Base-by-base conservation (phyloP, 1,140 invertebrate species). In the Drosophila baimaii region DNA sequence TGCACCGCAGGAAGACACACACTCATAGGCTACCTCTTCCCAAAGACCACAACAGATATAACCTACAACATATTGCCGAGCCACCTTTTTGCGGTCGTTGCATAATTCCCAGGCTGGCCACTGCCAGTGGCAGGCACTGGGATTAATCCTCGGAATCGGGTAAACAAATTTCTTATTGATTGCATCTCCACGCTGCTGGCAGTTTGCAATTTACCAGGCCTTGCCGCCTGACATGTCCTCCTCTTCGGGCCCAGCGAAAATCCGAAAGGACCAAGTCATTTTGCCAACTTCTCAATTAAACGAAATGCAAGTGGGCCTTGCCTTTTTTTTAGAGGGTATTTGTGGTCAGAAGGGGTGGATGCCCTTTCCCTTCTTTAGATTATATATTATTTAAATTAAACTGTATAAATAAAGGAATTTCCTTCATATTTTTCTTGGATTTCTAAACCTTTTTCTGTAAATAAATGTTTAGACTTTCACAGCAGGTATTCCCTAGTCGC, bases 211-310 rank as follows among this genome's bases (percentile, higher is more conserved):
- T 54, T 54, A 31, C 51, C 51, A 54, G 51, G 31, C 19, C n/a
- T n/a, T n/a, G n/a, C n/a, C n/a, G n/a, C n/a, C 29, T n/a, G 51
- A 54, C 51, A 35, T 54, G 17, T 52, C 19, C 29, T 52, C 13
- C 49, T 15, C 6, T 7, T 15, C 12, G 19, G 23, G 12, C 9
- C 39, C 52, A 25, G 13, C n/a, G 59, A 1, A 25, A n/a, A 31
- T 12, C 33, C 5, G 8, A 9, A 52, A 66, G 64, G 44, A 44
- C 55, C 46, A 35, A 71, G 65, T 71, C 73, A 49, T 49, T 65
- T 37, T 76, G 54, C 76, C 58, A 79, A 88, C 79, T 89, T 83
- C 84, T 83, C 83, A 88, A 89, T 88, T 88, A 77, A 77, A 70
- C 25, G 58, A 74, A 80, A 79, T 58, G 63, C 66, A 77, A 83